Conservation (phyloP, 2,888 invertebrate species). For the Nasonia oneida region DNA sequence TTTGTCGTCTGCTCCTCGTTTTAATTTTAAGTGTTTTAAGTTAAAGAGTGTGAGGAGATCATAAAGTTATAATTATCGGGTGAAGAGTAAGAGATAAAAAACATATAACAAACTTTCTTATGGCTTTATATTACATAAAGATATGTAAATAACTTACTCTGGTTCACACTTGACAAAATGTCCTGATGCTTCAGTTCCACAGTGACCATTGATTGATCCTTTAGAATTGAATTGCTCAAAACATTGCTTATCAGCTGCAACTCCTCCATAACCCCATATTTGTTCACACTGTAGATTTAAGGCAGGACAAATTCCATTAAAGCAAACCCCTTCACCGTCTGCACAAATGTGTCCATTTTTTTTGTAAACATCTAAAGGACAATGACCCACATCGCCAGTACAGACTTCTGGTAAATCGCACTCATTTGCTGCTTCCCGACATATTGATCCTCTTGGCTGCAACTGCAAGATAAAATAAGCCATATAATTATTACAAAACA, state of each 20-base stretch:
- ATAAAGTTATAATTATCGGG: too few relatives aligned
- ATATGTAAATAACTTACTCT: constrained; percentile 83
- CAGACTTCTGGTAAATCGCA: constrained; percentile 98
- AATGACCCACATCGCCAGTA: constrained; percentile 92
- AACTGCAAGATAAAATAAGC: constrained; percentile 80
- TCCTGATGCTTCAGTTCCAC: constrained; percentile 89
- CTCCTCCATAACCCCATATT: constrained; percentile 95
- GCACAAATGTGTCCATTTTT: constrained; percentile 96
- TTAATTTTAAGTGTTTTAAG: too few relatives aligned
- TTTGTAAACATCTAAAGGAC: constrained; percentile 93
- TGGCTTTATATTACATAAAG: too few relatives aligned
- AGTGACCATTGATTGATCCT: constrained; percentile 97
- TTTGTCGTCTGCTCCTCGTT: too few relatives aligned
- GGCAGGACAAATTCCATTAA: constrained; percentile 95
- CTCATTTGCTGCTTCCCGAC: constrained; percentile 92
- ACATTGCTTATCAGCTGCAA: constrained; percentile 92
- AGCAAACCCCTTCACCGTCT: constrained; percentile 89
- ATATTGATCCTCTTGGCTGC: constrained; percentile 87
- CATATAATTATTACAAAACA: neutral
- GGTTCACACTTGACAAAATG: constrained; percentile 92
- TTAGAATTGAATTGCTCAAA: constrained; percentile 97
- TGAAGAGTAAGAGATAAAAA: too few relatives aligned
- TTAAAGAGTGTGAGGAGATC: too few relatives aligned
- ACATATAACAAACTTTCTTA: too few relatives aligned
- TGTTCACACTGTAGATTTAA: constrained; percentile 92